phyloP scores from a whole-genome alignment of 2,888 invertebrate genomes.

The Tenodera sinensis region DNA sequence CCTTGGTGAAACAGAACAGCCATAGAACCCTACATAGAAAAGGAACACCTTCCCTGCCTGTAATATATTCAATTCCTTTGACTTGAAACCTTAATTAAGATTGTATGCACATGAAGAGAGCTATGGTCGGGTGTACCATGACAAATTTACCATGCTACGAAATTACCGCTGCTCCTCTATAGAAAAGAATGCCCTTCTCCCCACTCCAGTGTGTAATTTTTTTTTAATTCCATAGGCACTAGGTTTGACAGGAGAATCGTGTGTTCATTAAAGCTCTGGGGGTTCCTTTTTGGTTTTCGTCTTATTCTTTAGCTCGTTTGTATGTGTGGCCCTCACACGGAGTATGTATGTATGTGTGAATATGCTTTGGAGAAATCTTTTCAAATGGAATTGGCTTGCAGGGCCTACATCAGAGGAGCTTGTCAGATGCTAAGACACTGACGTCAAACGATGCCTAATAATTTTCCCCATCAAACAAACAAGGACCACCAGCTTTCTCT shows the following conservation, averaged over 20 bases:
- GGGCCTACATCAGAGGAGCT: not conserved
- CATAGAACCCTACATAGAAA: not conserved
- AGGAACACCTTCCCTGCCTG: not conserved
- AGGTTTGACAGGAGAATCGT: constrained; percentile 3
- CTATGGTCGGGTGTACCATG: not conserved
- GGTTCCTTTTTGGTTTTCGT: not conserved
- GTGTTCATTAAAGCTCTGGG: constrained; percentile 13
- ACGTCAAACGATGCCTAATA: not conserved
- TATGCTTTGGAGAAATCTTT: not conserved
- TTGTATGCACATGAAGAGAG: not conserved
- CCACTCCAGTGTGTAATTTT: not conserved
- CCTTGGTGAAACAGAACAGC: not conserved
- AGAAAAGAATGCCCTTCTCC: not conserved
- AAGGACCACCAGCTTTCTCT: not conserved
- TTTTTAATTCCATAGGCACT: not conserved
- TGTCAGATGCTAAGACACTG: not conserved
- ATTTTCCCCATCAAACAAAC: not conserved
- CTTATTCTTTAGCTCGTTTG: not conserved
- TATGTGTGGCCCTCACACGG: not conserved
- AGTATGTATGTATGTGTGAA: not conserved
- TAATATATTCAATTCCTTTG: constrained; percentile 14
- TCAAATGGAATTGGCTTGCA: not conserved
- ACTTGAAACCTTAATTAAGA: constrained; percentile 7
- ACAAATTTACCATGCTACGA: constrained; percentile 10
- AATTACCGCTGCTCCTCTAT: not conserved